A percentile compares a stretch with the other conserved stretches of the same genome.
Conservation (phyloP, 2,888 invertebrate genomes). For the Eristalinus sepulchralis region DNA sequence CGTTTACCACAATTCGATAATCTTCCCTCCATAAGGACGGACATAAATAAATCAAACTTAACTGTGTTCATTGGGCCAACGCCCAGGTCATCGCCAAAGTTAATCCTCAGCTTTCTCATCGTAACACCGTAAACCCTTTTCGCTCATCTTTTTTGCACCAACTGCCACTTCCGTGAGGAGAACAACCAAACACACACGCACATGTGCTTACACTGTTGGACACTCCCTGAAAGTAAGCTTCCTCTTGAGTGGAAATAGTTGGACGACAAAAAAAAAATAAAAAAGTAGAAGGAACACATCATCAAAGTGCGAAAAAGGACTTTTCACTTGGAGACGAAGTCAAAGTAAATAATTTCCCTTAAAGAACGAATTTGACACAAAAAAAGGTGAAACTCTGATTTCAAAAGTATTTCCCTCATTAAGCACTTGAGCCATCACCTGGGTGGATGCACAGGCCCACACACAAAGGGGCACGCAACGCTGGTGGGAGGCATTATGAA, state of each 20-base stretch:
- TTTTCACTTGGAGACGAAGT: constrained; percentile 55
- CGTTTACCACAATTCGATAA: background rate
- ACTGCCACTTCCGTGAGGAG: constrained; percentile 11
- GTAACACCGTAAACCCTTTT: constrained; percentile 11
- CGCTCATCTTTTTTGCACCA: background rate
- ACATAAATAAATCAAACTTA: background rate
- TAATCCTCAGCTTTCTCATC: background rate
- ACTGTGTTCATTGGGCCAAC: too few species aligned
- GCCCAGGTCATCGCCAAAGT: too few species aligned
- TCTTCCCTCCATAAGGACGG: background rate
- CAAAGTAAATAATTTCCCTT: constrained; percentile 53
- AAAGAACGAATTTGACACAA: constrained; percentile 13
- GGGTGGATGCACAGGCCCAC: constrained; percentile 3
- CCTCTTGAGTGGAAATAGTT: background rate
- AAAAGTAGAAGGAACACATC: constrained; percentile 8
- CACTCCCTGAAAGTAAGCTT: constrained; percentile 49
- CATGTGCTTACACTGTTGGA: constrained; percentile 27
- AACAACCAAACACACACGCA: constrained; percentile 27
- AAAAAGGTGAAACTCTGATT: constrained; percentile 54
- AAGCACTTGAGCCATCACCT: constrained; percentile 68
- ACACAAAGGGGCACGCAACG: constrained; percentile 26
- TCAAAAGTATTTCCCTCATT: constrained; percentile 70
- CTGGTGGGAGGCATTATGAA: constrained; percentile 13
- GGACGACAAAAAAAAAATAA: constrained; percentile 3
- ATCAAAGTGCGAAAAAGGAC: constrained; percentile 47